phyloP scores from a whole-genome alignment of 2,113 vertebrate genomes.

The Piaya cayana region DNA sequence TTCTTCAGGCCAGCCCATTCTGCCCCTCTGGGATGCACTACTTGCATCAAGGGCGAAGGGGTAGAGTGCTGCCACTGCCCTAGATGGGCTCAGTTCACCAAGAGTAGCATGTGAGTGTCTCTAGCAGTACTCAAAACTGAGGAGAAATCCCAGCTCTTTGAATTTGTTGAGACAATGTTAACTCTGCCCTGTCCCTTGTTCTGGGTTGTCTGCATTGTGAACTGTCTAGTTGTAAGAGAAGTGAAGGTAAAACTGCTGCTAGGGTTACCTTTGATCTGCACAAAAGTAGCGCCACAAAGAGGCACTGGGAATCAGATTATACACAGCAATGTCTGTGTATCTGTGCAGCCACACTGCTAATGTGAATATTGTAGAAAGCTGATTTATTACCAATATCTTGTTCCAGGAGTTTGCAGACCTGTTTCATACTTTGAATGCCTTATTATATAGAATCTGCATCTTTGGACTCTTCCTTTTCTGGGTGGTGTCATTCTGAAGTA shows the following conservation, averaged over 20 bases:
- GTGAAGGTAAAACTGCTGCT: not conserved
- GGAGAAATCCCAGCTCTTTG: not conserved
- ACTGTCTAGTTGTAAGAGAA: not conserved
- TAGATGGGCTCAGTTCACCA: not conserved
- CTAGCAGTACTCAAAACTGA: not conserved
- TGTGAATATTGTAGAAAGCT: not conserved
- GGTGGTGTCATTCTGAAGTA: constrained; percentile 12
- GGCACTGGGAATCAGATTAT: not conserved
- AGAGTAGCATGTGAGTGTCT: rapidly evolving
- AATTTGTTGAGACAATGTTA: not conserved
- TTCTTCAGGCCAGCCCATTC: not conserved
- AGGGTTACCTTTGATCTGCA: constrained; percentile 36
- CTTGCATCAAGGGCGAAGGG: not conserved
- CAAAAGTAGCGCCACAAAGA: constrained; percentile 16
- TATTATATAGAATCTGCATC: not conserved
- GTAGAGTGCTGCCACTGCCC: not conserved
- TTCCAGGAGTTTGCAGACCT: not conserved
- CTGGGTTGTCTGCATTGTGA: not conserved
- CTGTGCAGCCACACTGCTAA: not conserved
- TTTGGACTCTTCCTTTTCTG: constrained; percentile 48
- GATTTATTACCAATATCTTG: constrained; percentile 31
- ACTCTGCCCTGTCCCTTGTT: not conserved
- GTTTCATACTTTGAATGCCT: not conserved
- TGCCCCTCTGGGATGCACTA: not conserved
- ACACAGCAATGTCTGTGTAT: not conserved